These are phyloP conservation scores for Macroteleia sp. DNA, from an alignment of 2,888 invertebrate genomes.

Conservation along the genomic window DNA sequence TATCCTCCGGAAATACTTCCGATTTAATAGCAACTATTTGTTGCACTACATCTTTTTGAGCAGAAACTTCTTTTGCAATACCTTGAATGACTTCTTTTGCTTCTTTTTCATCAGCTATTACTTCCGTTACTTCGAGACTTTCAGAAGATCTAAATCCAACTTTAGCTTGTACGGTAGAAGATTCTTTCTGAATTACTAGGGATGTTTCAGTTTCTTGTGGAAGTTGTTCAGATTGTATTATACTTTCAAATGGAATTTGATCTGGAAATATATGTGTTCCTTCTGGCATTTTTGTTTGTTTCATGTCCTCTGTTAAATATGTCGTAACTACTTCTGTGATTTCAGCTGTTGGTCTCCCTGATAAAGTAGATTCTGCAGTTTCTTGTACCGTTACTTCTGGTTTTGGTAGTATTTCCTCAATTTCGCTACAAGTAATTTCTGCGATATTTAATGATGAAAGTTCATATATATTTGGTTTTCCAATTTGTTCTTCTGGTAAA, in stretches of 20 bases:
- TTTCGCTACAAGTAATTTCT: slow-evolving; percentile 68
- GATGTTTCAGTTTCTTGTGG: slow-evolving; percentile 75
- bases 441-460: slow-evolving; percentile 70
- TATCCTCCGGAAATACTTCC: slow-evolving; percentile 76
- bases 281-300: slow-evolving; percentile 69
- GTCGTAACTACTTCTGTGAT: slow-evolving; percentile 77
- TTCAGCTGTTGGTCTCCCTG: slow-evolving; percentile 79
- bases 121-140: slow-evolving; percentile 82
- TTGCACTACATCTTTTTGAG: slow-evolving; percentile 83
- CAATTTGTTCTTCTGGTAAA: slow-evolving; percentile 70
- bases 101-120: slow-evolving; percentile 80
- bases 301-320: slow-evolving; percentile 74
- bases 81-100: slow-evolving; percentile 81
- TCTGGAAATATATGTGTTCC: slow-evolving; percentile 78
- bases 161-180: slow-evolving; percentile 71
- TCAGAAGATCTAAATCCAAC: slow-evolving; percentile 77
- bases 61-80: slow-evolving; percentile 83
- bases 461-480: slow-evolving; percentile 73
- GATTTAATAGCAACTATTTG: slow-evolving; percentile 83
- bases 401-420: slow-evolving; percentile 76
- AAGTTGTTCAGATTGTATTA: slow-evolving; percentile 79
- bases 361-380: slow-evolving; percentile 75
- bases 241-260: slow-evolving; percentile 83
- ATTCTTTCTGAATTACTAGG: slow-evolving; percentile 66
- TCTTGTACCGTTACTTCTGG: slow-evolving; percentile 75